A percentile compares a stretch with the other conserved stretches of the same genome.
phyloP scores from a whole-genome alignment of 23 tunicate genomes.

The Corella eumyota region DNA sequence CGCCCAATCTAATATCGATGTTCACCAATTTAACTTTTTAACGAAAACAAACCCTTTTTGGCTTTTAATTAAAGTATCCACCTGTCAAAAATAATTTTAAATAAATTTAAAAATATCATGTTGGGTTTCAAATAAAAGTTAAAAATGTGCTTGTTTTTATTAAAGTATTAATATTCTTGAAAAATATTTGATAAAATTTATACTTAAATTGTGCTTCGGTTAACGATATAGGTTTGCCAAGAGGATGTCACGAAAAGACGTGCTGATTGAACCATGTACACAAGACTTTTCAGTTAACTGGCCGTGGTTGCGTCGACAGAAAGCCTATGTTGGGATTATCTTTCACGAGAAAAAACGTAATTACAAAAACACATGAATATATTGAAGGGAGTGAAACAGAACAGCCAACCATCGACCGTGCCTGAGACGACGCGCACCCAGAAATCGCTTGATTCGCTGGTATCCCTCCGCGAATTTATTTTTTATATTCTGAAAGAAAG shows the following conservation, averaged over 20 bases:
- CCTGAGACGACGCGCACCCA: conserved; percentile 59
- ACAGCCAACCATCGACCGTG: conserved; percentile 29
- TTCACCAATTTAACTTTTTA: too few species aligned
- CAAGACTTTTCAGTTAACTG: neutral
- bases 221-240: too few species aligned
- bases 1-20: too few species aligned
- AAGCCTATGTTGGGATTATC: conserved; percentile 56
- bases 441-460: conserved; percentile 3
- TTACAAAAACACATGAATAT: conserved; percentile 48
- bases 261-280: conserved; percentile 10
- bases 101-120: too few species aligned
- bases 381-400: conserved; percentile 59
- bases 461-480: conserved; percentile 12
- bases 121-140: too few species aligned
- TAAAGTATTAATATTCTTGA: too few species aligned
- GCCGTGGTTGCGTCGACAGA: conserved; percentile 20
- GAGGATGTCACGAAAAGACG: conserved; percentile 8
- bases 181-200: too few species aligned
- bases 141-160: too few species aligned
- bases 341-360: conserved; percentile 33
- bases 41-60: too few species aligned
- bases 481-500: neutral
- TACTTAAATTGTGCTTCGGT: too few species aligned
- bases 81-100: too few species aligned
- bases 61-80: too few species aligned